These are phyloP conservation scores for Sebastes minor DNA, from an alignment of 2,797 vertebrate genomes.

Conservation along the genomic window DNA sequence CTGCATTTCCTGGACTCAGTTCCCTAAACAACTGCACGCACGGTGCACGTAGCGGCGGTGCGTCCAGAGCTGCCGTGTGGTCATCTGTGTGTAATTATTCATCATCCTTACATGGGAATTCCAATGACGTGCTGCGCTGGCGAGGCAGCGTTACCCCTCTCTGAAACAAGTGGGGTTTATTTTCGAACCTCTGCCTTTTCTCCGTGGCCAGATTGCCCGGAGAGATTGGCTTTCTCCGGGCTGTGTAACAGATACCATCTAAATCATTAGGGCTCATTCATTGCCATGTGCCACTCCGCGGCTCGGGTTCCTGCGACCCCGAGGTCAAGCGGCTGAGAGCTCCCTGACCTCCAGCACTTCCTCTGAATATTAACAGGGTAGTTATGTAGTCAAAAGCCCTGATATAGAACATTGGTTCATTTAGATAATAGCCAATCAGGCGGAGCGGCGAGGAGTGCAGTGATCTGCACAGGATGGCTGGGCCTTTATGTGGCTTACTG, in stretches of 20 bases:
- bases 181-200: slow-evolving; percentile 83
- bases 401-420: slow-evolving; percentile 90
- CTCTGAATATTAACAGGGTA: slow-evolving; percentile 87
- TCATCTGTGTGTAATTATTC: slow-evolving; percentile 76
- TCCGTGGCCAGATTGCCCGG: slow-evolving; percentile 87
- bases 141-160: slow-evolving; percentile 39
- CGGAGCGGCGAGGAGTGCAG: slow-evolving; percentile 60
- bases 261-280: slow-evolving; percentile 95
- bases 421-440: slow-evolving; percentile 82
- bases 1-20: slow-evolving; percentile 48
- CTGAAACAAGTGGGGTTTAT: slow-evolving; percentile 76
- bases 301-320: slow-evolving; percentile 89
- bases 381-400: slow-evolving; percentile 84
- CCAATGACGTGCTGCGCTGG: slow-evolving; percentile 43
- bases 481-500: slow-evolving; percentile 80
- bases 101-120: slow-evolving; percentile 52
- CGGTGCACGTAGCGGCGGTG: background rate
- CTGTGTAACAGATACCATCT: slow-evolving; percentile 97
- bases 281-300: slow-evolving; percentile 91
- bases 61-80: slow-evolving; percentile 24
- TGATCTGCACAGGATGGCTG: slow-evolving; percentile 67
- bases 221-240: slow-evolving; percentile 85
- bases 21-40: slow-evolving; percentile 25
- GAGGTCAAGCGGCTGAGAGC: slow-evolving; percentile 89
- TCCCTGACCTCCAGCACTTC: slow-evolving; percentile 91